Evolutionary conservation across 2,888 invertebrate genomes (phyloP).

Genomic region (Drosophila mulleri): DNA sequence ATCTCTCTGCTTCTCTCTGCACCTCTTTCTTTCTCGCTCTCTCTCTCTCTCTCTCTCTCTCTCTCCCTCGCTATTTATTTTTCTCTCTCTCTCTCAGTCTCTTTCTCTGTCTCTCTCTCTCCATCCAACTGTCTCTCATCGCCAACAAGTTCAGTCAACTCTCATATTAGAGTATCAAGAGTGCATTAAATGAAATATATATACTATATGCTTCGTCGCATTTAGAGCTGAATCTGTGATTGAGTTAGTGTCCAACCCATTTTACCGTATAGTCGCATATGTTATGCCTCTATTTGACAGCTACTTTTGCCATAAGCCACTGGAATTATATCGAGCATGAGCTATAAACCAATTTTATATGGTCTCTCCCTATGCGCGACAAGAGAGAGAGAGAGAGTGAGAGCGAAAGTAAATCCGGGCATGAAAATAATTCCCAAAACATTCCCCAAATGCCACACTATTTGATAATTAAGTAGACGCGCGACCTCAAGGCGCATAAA

Average conservation of each 20-base stretch:
- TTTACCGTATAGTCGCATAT: constrained; percentile 28
- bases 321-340: constrained; percentile 56
- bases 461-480: constrained; percentile 80
- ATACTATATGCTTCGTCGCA: background rate
- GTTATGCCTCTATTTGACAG: constrained; percentile 43
- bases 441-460: constrained; percentile 79
- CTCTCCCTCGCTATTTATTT: too few relatives aligned
- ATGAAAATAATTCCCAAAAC: constrained; percentile 70
- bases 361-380: constrained; percentile 19
- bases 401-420: constrained; percentile 53
- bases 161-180: background rate
- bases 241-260: constrained; percentile 31
- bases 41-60: too few relatives aligned
- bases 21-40: background rate
- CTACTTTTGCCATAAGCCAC: constrained; percentile 50
- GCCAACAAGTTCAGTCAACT: background rate
- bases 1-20: background rate
- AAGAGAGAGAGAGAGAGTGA: constrained; percentile 13
- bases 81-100: too few relatives aligned
- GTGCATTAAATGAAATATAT: constrained; percentile 12
- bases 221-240: constrained; percentile 2
- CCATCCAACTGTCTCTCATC: too few relatives aligned
- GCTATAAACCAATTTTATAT: constrained; percentile 74
- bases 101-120: too few relatives aligned
- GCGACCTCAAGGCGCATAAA: constrained; percentile 78